A percentile compares a stretch with the other conserved stretches of the same genome.
Evolutionary conservation across 2,888 invertebrate species (phyloP).

Genomic region (Euproctis similis): DNA sequence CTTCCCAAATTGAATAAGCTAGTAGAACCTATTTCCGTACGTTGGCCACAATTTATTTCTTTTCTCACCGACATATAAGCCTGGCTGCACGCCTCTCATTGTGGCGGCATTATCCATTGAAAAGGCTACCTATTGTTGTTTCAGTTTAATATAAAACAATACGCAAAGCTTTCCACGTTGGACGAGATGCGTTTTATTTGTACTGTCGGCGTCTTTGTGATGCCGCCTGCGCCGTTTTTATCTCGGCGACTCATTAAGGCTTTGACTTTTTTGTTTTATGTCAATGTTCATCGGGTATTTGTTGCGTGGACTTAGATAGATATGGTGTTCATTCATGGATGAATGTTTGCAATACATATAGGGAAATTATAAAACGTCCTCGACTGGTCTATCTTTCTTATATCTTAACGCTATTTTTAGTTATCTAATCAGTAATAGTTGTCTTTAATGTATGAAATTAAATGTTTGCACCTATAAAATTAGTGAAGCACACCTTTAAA

Average conservation of each 20-base stretch:
- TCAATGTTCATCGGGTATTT: conserved; percentile 31
- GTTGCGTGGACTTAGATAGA: conserved; percentile 35
- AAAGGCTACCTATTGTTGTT: conserved; percentile 73
- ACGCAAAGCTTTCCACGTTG: conserved; percentile 62
- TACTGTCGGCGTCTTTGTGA: conserved; percentile 47
- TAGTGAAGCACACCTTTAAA: no score
- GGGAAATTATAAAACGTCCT: no score
- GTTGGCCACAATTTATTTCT: not conserved
- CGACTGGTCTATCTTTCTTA: no score
- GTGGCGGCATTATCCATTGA: conserved; percentile 72
- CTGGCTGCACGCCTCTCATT: conserved; percentile 43
- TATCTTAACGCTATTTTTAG: no score
- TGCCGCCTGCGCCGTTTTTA: conserved; percentile 63
- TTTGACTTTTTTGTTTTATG: conserved; percentile 25
- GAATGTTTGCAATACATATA: no score
- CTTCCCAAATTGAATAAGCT: no score
- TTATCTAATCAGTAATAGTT: no score
- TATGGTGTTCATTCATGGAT: conserved; percentile 25
- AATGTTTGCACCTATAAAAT: no score
- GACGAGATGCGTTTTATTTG: conserved; percentile 61
- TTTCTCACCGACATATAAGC: conserved; percentile 36
- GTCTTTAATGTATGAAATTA: no score
- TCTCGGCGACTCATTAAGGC: conserved; percentile 62
- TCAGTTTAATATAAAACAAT: conserved; percentile 75
- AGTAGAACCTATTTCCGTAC: not conserved